A percentile compares a stretch with the other conserved stretches of the same genome.
Conservation (phyloP, 1,140 invertebrate species). For the Nymphalis io region DNA sequence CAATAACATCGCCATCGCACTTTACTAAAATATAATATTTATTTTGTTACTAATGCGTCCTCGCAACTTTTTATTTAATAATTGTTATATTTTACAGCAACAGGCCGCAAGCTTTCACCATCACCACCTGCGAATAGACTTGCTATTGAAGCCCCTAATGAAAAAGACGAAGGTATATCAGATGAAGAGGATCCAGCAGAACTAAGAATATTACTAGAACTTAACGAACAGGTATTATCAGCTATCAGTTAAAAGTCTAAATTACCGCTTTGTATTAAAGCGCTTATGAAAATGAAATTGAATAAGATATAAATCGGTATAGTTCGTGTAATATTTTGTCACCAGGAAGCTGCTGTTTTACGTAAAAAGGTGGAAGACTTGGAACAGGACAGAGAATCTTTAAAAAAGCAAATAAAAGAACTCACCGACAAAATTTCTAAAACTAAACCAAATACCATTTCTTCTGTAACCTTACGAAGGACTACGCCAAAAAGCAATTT, state of each 20-base stretch:
- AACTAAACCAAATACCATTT: slow-evolving; percentile 62
- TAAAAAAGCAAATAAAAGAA: slow-evolving; percentile 88
- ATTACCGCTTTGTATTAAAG: not conserved
- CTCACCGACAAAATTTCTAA: slow-evolving; percentile 85
- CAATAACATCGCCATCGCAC: slow-evolving; percentile 32
- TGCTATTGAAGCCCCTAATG: slow-evolving; percentile 83
- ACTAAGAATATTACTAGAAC: slow-evolving; percentile 89
- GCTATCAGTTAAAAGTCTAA: slow-evolving; percentile 1
- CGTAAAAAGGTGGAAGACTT: slow-evolving; percentile 91
- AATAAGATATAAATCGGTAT: not conserved
- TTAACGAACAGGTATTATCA: slow-evolving; percentile 87
- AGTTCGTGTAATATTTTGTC: not conserved
- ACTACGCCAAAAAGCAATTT: slow-evolving; percentile 72
- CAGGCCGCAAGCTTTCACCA: slow-evolving; percentile 85
- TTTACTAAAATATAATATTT: slow-evolving; percentile 31
- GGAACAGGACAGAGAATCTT: slow-evolving; percentile 88
- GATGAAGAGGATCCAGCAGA: slow-evolving; percentile 90
- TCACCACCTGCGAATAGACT: slow-evolving; percentile 83
- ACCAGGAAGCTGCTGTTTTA: slow-evolving; percentile 88
- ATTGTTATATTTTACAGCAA: slow-evolving; percentile 24
- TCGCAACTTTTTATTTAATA: not conserved
- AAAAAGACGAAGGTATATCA: slow-evolving; percentile 88
- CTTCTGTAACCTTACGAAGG: slow-evolving; percentile 59
- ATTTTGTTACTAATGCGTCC: not conserved
- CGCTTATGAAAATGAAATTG: not conserved